Conservation (phyloP, 1,140 invertebrate genomes). For the Anastatus disparis region DNA sequence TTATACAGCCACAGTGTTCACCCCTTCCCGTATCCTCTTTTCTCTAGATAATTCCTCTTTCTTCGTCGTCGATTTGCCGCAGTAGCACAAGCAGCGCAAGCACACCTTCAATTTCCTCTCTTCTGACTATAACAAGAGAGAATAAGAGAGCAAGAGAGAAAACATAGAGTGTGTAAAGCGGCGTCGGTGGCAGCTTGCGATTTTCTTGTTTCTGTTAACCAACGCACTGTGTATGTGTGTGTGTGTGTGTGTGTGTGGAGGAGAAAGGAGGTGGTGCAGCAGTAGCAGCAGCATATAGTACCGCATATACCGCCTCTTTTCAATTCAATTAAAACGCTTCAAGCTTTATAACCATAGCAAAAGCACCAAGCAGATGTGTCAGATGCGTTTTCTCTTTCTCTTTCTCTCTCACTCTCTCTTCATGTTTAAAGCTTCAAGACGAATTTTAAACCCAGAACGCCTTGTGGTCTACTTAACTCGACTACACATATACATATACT, state of each 20-base stretch:
- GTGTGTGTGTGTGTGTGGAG: too few relatives aligned
- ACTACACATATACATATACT: too few relatives aligned
- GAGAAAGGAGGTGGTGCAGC: too few relatives aligned
- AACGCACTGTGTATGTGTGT: too few relatives aligned
- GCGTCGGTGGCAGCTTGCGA: constrained; percentile 15
- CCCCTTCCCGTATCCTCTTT: too few relatives aligned
- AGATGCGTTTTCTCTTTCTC: not conserved
- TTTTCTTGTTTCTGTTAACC: constrained; percentile 15
- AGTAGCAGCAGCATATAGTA: too few relatives aligned
- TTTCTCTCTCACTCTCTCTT: not conserved
- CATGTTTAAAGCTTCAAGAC: too few relatives aligned
- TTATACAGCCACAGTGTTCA: constrained; percentile 7
- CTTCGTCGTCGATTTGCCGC: constrained; percentile 28
- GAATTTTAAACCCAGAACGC: too few relatives aligned
- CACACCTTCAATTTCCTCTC: constrained; percentile 31
- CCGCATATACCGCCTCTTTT: constrained; percentile 32
- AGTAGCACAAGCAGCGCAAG: not conserved
- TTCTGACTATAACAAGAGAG: not conserved
- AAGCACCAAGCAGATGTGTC: constrained; percentile 33
- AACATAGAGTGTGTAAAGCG: too few relatives aligned
- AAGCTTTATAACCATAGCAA: too few relatives aligned
- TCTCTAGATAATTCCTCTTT: constrained; percentile 36
- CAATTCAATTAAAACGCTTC: constrained; percentile 20
- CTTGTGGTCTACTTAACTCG: not conserved
- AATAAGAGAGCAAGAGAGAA: too few relatives aligned